Evolutionary conservation across 2,888 invertebrate genomes (phyloP), one percentile per base, ranked within the genome.

Genomic region (Athalia circularis): DNA sequence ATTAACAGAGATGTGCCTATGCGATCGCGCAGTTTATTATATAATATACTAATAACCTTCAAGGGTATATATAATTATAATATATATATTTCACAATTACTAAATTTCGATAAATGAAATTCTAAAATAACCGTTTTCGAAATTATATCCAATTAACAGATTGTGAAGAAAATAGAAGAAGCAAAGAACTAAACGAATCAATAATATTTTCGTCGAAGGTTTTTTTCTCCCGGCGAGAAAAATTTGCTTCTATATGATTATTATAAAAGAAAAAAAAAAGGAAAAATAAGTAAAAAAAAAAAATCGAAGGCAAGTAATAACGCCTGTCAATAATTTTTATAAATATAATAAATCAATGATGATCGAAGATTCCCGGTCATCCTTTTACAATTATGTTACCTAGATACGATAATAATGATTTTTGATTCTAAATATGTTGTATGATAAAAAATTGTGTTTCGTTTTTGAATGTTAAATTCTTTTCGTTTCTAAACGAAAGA

Each of bases 141-240:
- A 54, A 45, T 5, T 6, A 6, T 3, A 6, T 3, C 43, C 43
- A 45, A 64, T 43, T 64, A 5, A 45, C 29, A n/a, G 43, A 64
- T 45, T 64, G 9, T 45, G 29, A 29, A 4, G 15, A 15, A 3
- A 29, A 47, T 64, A 45, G 11, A 64, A 47, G 29, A 11, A 0
- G 5, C 6, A 4, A 59, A n/a, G n/a, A 4, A n/a, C 5, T n/a
- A n/a, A n/a, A 0, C n/a, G n/a, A 59, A 59, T 59, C 5, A 64
- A 64, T 45, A 52, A 52, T 9, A 64, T 64, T 45, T 64, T 64
- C 64, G 47, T 64, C 64, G 83, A 88, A 85, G 85, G 85, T 86
- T 88, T 85, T 75, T 85, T 85, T 88, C 87, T 87, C 84, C 85
- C 82, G 52, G 80, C 79, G 86, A 88, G 87, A 88, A 87, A 87